Conservation (phyloP, 2,113 vertebrate genomes). For the Manacus vitellinus region DNA sequence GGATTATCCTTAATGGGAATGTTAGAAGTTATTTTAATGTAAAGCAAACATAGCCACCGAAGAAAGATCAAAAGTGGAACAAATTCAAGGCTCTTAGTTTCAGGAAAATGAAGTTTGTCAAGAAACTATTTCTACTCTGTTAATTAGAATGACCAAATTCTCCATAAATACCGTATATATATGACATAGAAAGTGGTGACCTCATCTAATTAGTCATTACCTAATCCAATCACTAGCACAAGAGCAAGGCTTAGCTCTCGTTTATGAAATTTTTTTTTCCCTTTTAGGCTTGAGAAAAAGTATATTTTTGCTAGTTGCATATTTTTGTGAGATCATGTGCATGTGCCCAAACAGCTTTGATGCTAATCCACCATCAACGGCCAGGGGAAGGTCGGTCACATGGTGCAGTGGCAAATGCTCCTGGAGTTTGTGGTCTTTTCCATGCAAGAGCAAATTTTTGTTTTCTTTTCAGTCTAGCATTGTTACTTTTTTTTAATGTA, state of each 20-base stretch:
- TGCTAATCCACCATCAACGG: not conserved
- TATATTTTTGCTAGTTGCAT: not conserved
- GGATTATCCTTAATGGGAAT: conserved; percentile 69
- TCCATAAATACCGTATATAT: conserved; percentile 20
- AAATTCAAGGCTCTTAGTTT: conserved; percentile 43
- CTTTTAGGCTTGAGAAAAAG: not conserved
- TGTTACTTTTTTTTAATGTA: not conserved
- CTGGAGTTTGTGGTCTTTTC: not conserved
- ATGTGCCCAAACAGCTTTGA: not conserved
- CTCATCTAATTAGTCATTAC: conserved; percentile 58
- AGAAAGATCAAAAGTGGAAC: conserved; percentile 64
- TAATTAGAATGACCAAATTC: conserved; percentile 48
- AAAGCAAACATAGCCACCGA: conserved; percentile 63
- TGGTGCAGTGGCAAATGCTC: not conserved
- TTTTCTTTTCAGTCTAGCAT: not conserved
- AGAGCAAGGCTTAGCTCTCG: not conserved
- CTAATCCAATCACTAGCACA: conserved; percentile 32
- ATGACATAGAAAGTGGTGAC: conserved; percentile 41
- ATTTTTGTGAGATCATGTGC: conserved; percentile 23
- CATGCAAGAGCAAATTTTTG: not conserved
- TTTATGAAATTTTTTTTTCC: not conserved
- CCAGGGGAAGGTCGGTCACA: not conserved
- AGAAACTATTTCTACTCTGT: conserved; percentile 28
- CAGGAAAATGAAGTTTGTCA: conserved; percentile 55
- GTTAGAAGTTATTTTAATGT: conserved; percentile 70